Evolutionary conservation across 2,113 vertebrate species (phyloP), one percentile per base, ranked within the genome.

Genomic region (Neogobius melanostomus): DNA sequence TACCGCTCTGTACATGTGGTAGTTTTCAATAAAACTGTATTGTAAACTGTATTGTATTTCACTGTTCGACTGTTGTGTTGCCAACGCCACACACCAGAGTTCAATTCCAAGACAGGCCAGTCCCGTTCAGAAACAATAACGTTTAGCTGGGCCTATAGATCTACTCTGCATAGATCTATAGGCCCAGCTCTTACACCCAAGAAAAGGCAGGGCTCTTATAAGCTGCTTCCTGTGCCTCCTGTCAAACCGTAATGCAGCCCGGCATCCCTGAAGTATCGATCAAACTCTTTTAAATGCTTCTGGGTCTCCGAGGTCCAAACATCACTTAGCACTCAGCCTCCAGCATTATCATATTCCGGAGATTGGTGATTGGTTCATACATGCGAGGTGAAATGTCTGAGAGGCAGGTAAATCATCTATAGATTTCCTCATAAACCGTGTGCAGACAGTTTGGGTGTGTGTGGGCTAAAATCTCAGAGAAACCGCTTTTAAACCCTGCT

Each of bases 211-310:
- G 5, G 16, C 65, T 10, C 48, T 14, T 0, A 21, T 12, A 15
- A 50, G 73, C 54, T 59, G 78, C 82, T 66, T 82, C 82, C 77
- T 74, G 57, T 60, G 28, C 11, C 12, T 60, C 69, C 73, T 59
- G 62, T 76, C 52, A 53, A 57, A 14, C 21, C 66, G 62, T 5
- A 75, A 16, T 36, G 73, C 81, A 68, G 77, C 73, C 47, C 66
- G 69, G 80, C 77, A 82, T 72, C 82, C 74, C 64, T 76, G 47
- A 2, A 0, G 6, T 75, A 88, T 87, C 4, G 84, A 87, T 82
- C 77, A 0, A 12, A 52, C 65, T 68, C 8, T 11, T 46, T 56
- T 77, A 85, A 85, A 88, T 81, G 81, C 50, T n/a, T 57, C 53
- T 47, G 65, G 68, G 69, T 28, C 77, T 77, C 67, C 64, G 44